Evolutionary conservation across 2,888 invertebrate genomes (phyloP).

Genomic region (Amphipyra tragopoginis): DNA sequence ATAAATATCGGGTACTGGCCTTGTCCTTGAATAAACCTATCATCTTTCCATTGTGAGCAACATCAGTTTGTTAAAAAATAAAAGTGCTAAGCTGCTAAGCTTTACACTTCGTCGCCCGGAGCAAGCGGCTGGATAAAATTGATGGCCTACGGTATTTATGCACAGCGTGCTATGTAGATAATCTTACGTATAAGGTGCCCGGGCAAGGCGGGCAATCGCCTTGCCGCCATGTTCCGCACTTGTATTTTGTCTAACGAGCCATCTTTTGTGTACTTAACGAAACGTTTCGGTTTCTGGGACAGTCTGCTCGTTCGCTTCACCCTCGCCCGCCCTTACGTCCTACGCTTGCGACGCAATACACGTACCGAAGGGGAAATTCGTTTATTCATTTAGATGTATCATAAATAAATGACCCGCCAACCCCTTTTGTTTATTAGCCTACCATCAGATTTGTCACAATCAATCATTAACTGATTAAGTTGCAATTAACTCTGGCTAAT

Average conservation of each 20-base stretch:
- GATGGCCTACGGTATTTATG: slow-evolving; percentile 44
- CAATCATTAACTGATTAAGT: too few species aligned
- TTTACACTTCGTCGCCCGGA: slow-evolving; percentile 46
- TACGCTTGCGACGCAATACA: slow-evolving; percentile 8
- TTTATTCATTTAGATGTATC: neutral
- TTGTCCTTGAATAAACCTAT: neutral
- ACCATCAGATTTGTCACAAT: too few species aligned
- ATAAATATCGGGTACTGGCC: neutral
- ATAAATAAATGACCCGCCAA: neutral
- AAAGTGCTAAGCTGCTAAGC: slow-evolving; percentile 26
- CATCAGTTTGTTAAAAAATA: slow-evolving; percentile 25
- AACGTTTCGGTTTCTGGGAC: slow-evolving; percentile 34
- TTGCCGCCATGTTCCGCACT: slow-evolving; percentile 11
- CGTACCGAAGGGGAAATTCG: slow-evolving; percentile 5
- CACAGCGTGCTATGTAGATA: slow-evolving; percentile 35
- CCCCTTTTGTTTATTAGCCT: too few species aligned
- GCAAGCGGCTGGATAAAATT: slow-evolving; percentile 54
- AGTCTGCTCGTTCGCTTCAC: slow-evolving; percentile 5
- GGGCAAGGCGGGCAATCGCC: slow-evolving; percentile 6
- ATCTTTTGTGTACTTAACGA: slow-evolving; percentile 31
- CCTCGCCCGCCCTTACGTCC: slow-evolving; percentile 6
- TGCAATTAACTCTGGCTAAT: neutral
- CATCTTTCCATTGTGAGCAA: slow-evolving; percentile 5
- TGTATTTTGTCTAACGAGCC: slow-evolving; percentile 33
- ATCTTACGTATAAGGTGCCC: slow-evolving; percentile 24